Evolutionary conservation across 2,888 invertebrate species (phyloP).

Genomic region (Zaprionus lineosus): DNA sequence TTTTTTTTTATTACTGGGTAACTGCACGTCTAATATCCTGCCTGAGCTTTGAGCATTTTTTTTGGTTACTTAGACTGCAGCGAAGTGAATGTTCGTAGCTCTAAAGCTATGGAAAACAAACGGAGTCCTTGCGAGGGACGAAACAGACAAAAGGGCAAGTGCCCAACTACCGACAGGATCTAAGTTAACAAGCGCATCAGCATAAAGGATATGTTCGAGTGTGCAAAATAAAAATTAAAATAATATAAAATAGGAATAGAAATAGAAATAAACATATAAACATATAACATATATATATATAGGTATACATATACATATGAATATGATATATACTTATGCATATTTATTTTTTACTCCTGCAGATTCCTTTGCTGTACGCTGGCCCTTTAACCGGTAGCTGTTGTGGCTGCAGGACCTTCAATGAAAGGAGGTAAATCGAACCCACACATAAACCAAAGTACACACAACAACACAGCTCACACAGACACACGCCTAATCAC

Average conservation of each 20-base stretch:
- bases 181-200: too few relatives aligned
- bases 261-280: slow-evolving; percentile 44
- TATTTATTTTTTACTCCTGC: too few relatives aligned
- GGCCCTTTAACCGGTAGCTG: slow-evolving; percentile 40
- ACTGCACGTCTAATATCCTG: background rate
- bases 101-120: too few relatives aligned
- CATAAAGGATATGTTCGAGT: too few relatives aligned
- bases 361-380: too few relatives aligned
- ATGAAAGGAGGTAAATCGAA: too few relatives aligned
- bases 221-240: slow-evolving; percentile 10
- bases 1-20: background rate
- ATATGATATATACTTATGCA: slow-evolving; percentile 4
- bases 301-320: background rate
- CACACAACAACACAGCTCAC: too few relatives aligned
- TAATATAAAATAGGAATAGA: slow-evolving; percentile 18
- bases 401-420: slow-evolving; percentile 35
- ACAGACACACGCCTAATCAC: too few relatives aligned
- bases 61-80: slow-evolving; percentile 40
- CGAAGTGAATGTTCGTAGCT: slow-evolving; percentile 24
- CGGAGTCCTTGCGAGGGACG: too few relatives aligned
- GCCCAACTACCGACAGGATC: too few relatives aligned
- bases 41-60: slow-evolving; percentile 3
- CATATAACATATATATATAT: too few relatives aligned
- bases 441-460: too few relatives aligned
- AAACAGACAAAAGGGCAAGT: slow-evolving; percentile 59